Base-by-base conservation (phyloP, 1,140 invertebrate genomes). In the Tetramorium parvispinum region DNA sequence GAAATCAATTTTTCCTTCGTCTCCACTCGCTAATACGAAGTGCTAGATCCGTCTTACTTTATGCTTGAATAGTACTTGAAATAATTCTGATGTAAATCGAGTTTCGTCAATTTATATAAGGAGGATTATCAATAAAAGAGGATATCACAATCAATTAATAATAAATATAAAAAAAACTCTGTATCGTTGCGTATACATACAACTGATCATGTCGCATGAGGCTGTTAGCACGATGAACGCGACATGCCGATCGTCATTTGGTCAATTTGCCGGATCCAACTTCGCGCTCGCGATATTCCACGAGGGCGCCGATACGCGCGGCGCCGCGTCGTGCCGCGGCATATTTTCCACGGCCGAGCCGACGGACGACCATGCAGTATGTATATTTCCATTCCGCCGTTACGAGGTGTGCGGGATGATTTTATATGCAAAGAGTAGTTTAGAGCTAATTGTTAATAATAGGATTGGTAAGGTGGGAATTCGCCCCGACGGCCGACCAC, bases 401-500 rank as follows among this genome's bases (percentile, higher is more conserved):
- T 94, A 94, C 92, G 94, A 94, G 93, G 93, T 92, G 93, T 89
- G 93, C 88, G 90, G 88, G 91, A 92, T 93, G 93, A 94, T 94
- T 95, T 94, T 93, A 94, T 94, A 95, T 95, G 94, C 94, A 95
- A 95, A 95, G 94, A 95, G 94, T 95, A 95, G 94, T 95, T 95
- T 95, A 94, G 92, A 94, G 93, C 94, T 95, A 95, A 95, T 95
- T 95, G 94, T 95, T 95, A 95, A 95, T 95, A 95, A 95, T 95
- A 94, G 94, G 94, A 95, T 95, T 95, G 94, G 94, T 95, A 95
- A 95, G 94, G 94, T 95, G 94, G 94, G 94, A 95, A 95, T 95
- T 95, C 93, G 88, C 88, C 92, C 87, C 89, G 83, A 78, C 89
- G 83, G 87, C 73, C 57, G 65, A 59, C 59, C 65, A 63, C 63